Evolutionary conservation across 2,797 vertebrate genomes (phyloP).

Genomic region (Xiphophorus birchmanni): DNA sequence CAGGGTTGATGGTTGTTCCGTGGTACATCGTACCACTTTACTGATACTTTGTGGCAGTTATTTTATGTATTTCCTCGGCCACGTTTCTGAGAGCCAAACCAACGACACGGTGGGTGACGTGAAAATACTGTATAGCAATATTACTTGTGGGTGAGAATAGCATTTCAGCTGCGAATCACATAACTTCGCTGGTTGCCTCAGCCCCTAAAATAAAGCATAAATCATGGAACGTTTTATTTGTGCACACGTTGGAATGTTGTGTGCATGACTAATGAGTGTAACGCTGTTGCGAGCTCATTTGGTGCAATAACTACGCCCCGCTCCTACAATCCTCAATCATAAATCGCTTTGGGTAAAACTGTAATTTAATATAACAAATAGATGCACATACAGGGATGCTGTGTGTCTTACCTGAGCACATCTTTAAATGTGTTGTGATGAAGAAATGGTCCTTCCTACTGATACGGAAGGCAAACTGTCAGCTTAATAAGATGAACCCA

Average conservation of each 20-base stretch:
- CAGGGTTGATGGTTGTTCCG: background rate
- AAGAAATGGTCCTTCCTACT: background rate
- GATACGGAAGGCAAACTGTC: background rate
- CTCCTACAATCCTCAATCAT: background rate
- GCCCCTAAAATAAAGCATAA: background rate
- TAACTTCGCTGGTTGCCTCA: background rate
- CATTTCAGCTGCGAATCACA: background rate
- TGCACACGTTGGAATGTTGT: background rate
- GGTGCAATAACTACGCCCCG: background rate
- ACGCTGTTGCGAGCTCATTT: background rate
- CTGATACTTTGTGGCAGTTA: background rate
- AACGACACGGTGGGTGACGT: background rate
- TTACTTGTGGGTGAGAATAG: background rate
- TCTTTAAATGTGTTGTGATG: background rate
- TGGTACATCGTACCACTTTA: background rate
- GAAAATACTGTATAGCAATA: background rate
- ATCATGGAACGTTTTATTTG: background rate
- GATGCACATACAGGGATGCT: background rate
- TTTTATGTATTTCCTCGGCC: background rate
- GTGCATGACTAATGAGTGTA: background rate
- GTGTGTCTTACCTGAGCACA: background rate
- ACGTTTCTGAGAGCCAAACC: background rate
- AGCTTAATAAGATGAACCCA: background rate
- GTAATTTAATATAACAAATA: slow-evolving; percentile 1
- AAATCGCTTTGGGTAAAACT: slow-evolving; percentile 4